phyloP scores from a whole-genome alignment of 1,140 invertebrate genomes.

The Trichonephila inaurata region DNA sequence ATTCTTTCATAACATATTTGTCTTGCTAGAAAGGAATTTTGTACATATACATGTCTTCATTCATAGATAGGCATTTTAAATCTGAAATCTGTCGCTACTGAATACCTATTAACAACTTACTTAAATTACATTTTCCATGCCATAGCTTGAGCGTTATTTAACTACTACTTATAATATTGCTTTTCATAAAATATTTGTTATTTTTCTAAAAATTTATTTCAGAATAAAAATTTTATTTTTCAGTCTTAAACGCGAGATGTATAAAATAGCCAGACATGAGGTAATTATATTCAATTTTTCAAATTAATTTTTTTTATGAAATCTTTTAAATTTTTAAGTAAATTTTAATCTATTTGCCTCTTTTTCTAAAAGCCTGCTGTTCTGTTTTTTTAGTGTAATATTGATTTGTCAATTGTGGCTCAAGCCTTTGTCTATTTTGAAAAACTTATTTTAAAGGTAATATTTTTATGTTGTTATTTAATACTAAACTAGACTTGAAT shows the following conservation, averaged over 20 bases:
- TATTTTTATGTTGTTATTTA: neutral
- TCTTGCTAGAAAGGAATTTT: too few species aligned
- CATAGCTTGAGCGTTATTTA: too few species aligned
- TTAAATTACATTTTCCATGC: too few species aligned
- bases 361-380: neutral
- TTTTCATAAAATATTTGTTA: too few species aligned
- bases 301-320: neutral
- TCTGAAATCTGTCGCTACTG: too few species aligned
- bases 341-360: neutral
- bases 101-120: too few species aligned
- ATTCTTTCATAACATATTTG: too few species aligned
- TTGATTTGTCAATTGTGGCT: slow-evolving; percentile 94
- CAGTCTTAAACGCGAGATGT: slow-evolving; percentile 94
- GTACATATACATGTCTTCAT: too few species aligned
- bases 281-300: slow-evolving; percentile 76
- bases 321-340: neutral
- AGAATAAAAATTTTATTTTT: slow-evolving; percentile 34
- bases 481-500: too few species aligned
- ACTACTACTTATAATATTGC: too few species aligned
- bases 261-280: slow-evolving; percentile 93
- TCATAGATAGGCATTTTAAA: too few species aligned
- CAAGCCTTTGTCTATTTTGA: slow-evolving; percentile 98
- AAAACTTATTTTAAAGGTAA: slow-evolving; percentile 92
- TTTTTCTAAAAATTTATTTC: too few species aligned
- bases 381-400: slow-evolving; percentile 83